Conservation (phyloP, 2,113 vertebrate genomes). For the Alectura lathami region DNA sequence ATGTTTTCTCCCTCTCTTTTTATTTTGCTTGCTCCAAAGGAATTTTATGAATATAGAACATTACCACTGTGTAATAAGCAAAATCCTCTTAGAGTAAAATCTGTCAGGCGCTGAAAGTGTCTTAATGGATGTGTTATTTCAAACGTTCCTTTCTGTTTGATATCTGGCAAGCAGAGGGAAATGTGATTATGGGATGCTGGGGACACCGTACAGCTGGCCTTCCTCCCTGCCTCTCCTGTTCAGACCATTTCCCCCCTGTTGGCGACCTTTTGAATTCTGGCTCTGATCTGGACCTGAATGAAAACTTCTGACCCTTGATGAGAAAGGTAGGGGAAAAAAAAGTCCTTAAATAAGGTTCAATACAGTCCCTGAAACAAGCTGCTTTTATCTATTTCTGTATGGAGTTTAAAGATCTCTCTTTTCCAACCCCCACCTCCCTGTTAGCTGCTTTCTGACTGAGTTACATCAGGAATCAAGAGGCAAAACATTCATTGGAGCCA, state of each 20-base stretch:
- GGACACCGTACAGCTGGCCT: neutral
- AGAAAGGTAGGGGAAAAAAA: neutral
- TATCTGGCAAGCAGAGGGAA: neutral
- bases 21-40: neutral
- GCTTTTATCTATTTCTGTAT: constrained; percentile 79
- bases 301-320: constrained; percentile 24
- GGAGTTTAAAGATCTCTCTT: constrained; percentile 74
- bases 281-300: neutral
- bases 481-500: constrained; percentile 13
- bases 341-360: constrained; percentile 52
- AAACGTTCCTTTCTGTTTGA: neutral
- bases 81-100: constrained; percentile 48
- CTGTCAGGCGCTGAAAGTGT: constrained; percentile 21
- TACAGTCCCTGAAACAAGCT: constrained; percentile 73
- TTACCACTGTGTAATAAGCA: neutral
- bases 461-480: constrained; percentile 48
- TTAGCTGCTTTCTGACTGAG: constrained; percentile 54
- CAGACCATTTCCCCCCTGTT: neutral
- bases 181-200: neutral
- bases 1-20: neutral
- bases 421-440: constrained; percentile 49
- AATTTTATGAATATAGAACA: constrained; percentile 21
- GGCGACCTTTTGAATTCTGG: neutral
- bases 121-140: constrained; percentile 46
- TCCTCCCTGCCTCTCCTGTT: neutral